Evolutionary conservation across 2,797 vertebrate species (phyloP), one percentile per base, ranked within the genome.

Genomic region (Remorina albescens): DNA sequence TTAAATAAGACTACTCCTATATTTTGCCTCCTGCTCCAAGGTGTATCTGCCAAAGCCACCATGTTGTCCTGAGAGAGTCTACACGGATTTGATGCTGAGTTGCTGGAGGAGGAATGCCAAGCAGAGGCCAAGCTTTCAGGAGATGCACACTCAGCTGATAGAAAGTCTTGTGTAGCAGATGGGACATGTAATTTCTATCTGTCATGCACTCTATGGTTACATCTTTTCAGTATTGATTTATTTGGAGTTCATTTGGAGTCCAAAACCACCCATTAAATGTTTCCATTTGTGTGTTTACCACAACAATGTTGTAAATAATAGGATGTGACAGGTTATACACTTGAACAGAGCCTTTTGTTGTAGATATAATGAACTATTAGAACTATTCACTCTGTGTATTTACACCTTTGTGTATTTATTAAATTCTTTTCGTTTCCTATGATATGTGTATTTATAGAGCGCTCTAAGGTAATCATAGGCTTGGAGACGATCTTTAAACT

Each of bases 21-120:
- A n/a, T 37, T 25, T 39, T 50, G 12, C 26, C 18, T 58, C 6
- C 0, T 67, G n/a, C 13, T 71, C 21, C 19, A 84, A 98, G 98
- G 96, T 94, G 6, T 98, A 98, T 83, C 95, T 99, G 73, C 96
- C 95, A 0, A 96, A 96, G 90, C 97, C 97, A 32, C 51, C 75
- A 4, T 93, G 95, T 47, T 99, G 97, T 81, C 96, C 97, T 1
- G 96, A 97, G 26, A 81, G 86, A 50, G 87, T 98, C 82, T 99
- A 98, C 92, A 95, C 93, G 72, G 75, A 92, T 28, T 92, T 99
- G 83, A 99, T 99, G 97, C 94, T 97, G 72, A 96, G 95, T 89
- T 98, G 97, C 91, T 99, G 98, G 97, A 95, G 92, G 90, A 96
- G 97, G 85, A 98, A 98, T 28, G 95, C 96, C 80, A 98, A 97